A percentile compares a stretch with the other conserved stretches of the same genome.
phyloP scores from a whole-genome alignment of 2,888 invertebrate species.

The Aleiodes leptofemur region DNA sequence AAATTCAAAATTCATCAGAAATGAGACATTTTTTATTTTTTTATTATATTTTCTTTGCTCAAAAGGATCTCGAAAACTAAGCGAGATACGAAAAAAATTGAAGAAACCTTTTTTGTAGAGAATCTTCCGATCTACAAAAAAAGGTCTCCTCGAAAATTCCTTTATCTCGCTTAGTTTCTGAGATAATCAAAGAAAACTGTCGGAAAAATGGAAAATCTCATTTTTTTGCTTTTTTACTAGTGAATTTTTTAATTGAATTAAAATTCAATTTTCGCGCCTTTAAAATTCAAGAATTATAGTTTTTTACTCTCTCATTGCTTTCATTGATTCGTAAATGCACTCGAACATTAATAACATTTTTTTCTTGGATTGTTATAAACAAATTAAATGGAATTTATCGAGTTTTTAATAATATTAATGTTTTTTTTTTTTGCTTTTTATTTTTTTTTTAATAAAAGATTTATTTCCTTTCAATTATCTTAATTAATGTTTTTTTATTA shows the following conservation, averaged over 20 bases:
- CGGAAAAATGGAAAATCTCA: too few species aligned
- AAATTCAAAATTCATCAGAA: not conserved
- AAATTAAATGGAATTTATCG: slow-evolving; percentile 15
- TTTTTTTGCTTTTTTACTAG: not conserved
- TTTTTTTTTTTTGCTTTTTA: not conserved
- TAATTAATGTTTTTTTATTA: slow-evolving; percentile 4
- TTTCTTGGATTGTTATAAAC: slow-evolving; percentile 25
- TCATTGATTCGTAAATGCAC: not conserved
- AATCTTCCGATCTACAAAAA: too few species aligned
- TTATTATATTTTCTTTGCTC: too few species aligned
- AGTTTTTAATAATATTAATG: not conserved
- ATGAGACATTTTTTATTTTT: too few species aligned
- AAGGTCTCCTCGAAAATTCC: too few species aligned
- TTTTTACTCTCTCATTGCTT: not conserved
- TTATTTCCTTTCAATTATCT: slow-evolving; percentile 9
- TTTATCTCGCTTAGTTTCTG: too few species aligned
- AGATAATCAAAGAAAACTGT: too few species aligned
- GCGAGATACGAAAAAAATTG: too few species aligned
- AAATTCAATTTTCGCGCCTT: slow-evolving; percentile 7
- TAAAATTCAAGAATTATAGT: not conserved
- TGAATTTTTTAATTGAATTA: not conserved
- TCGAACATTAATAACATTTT: slow-evolving; percentile 15
- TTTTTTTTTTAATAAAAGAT: not conserved
- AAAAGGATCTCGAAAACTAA: too few species aligned
- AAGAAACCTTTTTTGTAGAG: too few species aligned